These are phyloP conservation scores for Enteromius viviparus DNA, from an alignment of 2,797 vertebrate species.

Conservation along the genomic window DNA sequence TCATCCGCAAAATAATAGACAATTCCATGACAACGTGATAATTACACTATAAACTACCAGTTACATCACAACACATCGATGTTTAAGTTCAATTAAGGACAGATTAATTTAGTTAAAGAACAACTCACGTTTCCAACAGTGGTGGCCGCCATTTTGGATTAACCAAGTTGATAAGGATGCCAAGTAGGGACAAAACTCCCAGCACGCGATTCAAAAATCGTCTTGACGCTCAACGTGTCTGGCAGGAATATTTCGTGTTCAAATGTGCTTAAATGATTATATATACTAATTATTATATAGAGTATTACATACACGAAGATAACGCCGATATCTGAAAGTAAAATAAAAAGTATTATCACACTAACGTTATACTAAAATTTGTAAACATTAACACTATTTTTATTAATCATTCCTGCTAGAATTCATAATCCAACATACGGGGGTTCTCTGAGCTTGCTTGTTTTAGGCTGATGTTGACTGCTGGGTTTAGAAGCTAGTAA, in stretches of 20 bases:
- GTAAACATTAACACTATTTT: not conserved
- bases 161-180: slow-evolving; percentile 63
- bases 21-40: not conserved
- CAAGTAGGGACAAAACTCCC: slow-evolving; percentile 44
- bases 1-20: not conserved
- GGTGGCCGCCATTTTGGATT: slow-evolving; percentile 75
- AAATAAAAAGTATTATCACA: not conserved
- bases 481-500: not conserved
- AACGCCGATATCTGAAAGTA: not conserved
- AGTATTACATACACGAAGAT: no score
- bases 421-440: not conserved
- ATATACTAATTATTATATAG: not conserved
- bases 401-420: not conserved
- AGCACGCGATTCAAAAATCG: not conserved
- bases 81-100: not conserved
- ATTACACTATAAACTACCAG: not conserved
- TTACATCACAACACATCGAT: not conserved
- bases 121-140: slow-evolving; percentile 74
- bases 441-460: not conserved
- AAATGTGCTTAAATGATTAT: not conserved
- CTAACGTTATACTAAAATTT: not conserved
- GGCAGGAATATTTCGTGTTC: not conserved
- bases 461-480: not conserved
- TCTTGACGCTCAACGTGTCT: not conserved
- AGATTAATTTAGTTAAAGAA: not conserved